Evolutionary conservation across 23 tunicate species (phyloP).

Genomic region (Pegea sp.): DNA sequence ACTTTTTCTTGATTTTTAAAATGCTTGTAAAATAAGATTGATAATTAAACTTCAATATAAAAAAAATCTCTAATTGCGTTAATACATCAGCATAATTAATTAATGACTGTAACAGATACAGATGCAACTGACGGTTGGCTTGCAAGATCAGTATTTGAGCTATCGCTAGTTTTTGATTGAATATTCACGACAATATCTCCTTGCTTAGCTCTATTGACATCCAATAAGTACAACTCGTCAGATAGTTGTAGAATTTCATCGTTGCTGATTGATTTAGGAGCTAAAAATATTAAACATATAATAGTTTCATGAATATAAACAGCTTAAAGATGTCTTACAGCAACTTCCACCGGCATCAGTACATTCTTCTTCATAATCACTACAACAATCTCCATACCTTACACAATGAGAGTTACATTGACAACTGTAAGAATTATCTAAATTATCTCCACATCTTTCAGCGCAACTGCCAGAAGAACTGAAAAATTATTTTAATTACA

Average conservation of each 20-base stretch:
- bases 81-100: not conserved
- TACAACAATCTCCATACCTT: slow-evolving; percentile 39
- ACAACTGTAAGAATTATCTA: slow-evolving; percentile 21
- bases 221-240: slow-evolving; percentile 20
- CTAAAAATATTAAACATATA: not conserved
- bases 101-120: not conserved
- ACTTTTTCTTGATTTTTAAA: too few relatives aligned
- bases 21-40: too few relatives aligned
- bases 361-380: slow-evolving; percentile 23
- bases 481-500: slow-evolving; percentile 1
- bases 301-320: not conserved
- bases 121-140: slow-evolving; percentile 18
- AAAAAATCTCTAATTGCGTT: not conserved
- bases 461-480: slow-evolving; percentile 9
- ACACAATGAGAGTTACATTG: slow-evolving; percentile 48
- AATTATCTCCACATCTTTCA: slow-evolving; percentile 18
- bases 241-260: slow-evolving; percentile 17
- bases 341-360: not conserved
- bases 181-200: slow-evolving; percentile 10
- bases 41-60: too few relatives aligned
- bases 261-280: not conserved
- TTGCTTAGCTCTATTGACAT: slow-evolving; percentile 15
- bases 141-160: slow-evolving; percentile 20
- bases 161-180: slow-evolving; percentile 20
- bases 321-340: not conserved